Evolutionary conservation across 2,113 vertebrate species (phyloP), one percentile per base, ranked within the genome.

Genomic region (Percopsis transmontana): DNA sequence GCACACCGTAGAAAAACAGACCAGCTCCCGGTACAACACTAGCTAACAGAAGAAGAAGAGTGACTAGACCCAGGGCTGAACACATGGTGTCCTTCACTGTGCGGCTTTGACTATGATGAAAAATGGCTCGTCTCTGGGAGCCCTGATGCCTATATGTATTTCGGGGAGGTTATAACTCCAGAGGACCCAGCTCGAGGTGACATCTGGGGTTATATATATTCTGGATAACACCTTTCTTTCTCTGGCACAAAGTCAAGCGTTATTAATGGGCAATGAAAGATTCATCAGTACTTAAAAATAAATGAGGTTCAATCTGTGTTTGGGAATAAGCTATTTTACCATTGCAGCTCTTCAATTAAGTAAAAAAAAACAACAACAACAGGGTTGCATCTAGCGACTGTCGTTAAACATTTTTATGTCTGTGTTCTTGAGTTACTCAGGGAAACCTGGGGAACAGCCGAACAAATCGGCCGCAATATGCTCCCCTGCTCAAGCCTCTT

Each of bases 241-340:
- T 74, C 71, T 9, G 59, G 64, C 56, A 74, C 67, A 54, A 73
- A 83, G 64, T 84, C 79, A 69, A 87, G 77, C 55, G 53, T 90
- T 85, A 89, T 88, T 90, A 90, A 90, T 86, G 78, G 73, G 71
- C 76, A 81, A 89, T 91, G 86, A 91, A 91, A 91, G 68, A 85
- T 90, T 83, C 27, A 90, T 79, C 73, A n/a, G 62, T 45, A 18
- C 78, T 90, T 74, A 91, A 90, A 90, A 83, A 91, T 91, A 75
- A 86, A 91, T 84, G 82, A 82, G 70, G 65, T 52, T 16, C 78
- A 87, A 83, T 84, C 53, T 79, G 70, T 85, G 73, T 88, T 74
- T 68, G 58, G 78, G 62, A 85, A 71, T 58, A 66, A 78, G 68
- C 58, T 53, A 72, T 83, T 83, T 82, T 58, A 85, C 51, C 2